Conservation (phyloP, 2,888 invertebrate genomes). For the Drosophila kuntzei region DNA sequence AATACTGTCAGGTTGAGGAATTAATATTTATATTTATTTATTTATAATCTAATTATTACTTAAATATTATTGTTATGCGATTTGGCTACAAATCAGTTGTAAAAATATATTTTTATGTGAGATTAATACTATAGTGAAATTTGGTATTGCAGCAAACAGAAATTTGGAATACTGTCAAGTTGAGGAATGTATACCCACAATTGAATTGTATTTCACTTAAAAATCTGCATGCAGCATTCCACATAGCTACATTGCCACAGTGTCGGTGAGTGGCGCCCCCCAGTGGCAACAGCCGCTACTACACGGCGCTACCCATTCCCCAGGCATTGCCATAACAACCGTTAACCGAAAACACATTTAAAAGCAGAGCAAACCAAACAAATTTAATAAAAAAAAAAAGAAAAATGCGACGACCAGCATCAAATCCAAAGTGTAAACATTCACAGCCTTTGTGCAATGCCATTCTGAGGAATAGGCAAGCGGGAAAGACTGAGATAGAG, state of each 20-base stretch:
- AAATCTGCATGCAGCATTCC: slow-evolving; percentile 38
- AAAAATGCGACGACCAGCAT: slow-evolving; percentile 63
- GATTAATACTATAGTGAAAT: slow-evolving; percentile 1
- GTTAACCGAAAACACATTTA: slow-evolving; percentile 76
- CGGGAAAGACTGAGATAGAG: neutral
- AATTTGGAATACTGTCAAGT: slow-evolving; percentile 18
- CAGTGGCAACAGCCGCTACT: slow-evolving; percentile 70
- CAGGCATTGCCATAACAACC: slow-evolving; percentile 75
- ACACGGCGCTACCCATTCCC: slow-evolving; percentile 44
- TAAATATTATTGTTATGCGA: too few relatives aligned
- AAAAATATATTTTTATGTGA: too few relatives aligned
- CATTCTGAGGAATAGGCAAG: slow-evolving; percentile 41
- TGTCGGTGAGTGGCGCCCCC: slow-evolving; percentile 2
- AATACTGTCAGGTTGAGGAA: slow-evolving; percentile 14
- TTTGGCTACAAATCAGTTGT: too few relatives aligned
- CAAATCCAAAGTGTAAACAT: slow-evolving; percentile 83
- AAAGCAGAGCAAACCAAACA: slow-evolving; percentile 71
- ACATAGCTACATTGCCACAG: slow-evolving; percentile 6
- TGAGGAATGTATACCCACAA: slow-evolving; percentile 32
- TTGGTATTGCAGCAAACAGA: slow-evolving; percentile 12
- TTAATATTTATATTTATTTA: too few relatives aligned
- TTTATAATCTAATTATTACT: too few relatives aligned
- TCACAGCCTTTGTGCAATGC: slow-evolving; percentile 71
- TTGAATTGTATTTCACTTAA: slow-evolving; percentile 49
- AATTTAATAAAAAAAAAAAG: slow-evolving; percentile 57